phyloP scores from a whole-genome alignment of 2,888 invertebrate species.

The Sepioteuthis lessoniana region DNA sequence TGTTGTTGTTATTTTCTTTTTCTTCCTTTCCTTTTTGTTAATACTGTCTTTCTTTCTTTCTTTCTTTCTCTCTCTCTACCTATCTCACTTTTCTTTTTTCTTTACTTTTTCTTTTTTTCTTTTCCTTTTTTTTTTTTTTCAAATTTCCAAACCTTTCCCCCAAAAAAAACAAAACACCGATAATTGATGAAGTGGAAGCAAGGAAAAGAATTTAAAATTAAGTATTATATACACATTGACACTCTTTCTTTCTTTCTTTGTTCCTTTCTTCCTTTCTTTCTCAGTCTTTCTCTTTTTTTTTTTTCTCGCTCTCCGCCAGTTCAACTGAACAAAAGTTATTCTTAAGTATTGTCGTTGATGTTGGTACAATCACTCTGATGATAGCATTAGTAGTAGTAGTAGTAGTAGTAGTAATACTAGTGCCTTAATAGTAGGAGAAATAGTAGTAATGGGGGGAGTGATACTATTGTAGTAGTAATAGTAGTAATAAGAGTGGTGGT shows the following conservation, averaged over 20 bases:
- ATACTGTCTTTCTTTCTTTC: not conserved
- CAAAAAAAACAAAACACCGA: not conserved
- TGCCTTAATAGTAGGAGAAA: slow-evolving; percentile 33
- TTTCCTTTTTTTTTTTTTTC: not conserved
- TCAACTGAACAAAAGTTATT: not conserved
- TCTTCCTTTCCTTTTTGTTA: not conserved
- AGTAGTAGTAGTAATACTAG: not conserved
- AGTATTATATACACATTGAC: not conserved
- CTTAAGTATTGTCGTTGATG: not conserved
- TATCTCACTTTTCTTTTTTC: too few relatives aligned
- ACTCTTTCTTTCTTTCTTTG: not conserved
- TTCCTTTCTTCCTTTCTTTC: not conserved
- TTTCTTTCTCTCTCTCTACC: too few relatives aligned
- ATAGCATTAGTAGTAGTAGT: not conserved
- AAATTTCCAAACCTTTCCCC: not conserved
- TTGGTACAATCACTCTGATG: not conserved
- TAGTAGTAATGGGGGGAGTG: not conserved
- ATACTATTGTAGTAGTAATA: not conserved
- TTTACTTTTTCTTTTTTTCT: not conserved
- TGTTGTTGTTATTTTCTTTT: too few relatives aligned
- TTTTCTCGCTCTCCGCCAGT: not conserved
- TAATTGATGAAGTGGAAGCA: not conserved
- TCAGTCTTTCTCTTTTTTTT: not conserved
- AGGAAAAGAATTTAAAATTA: not conserved
- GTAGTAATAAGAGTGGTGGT: not conserved